Base-by-base conservation (phyloP, 2,797 vertebrate genomes). In the Characodon lateralis region DNA sequence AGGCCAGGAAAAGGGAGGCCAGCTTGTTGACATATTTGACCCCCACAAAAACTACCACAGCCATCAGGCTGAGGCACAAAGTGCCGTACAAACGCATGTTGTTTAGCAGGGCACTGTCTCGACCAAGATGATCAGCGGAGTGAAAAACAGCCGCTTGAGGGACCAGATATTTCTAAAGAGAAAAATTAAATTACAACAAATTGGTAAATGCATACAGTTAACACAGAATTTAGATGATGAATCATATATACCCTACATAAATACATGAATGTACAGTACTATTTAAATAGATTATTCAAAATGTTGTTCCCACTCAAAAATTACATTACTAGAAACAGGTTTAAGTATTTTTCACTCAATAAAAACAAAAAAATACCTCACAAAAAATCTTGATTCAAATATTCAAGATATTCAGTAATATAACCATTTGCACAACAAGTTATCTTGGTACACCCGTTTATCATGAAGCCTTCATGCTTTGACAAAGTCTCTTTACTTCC, bases 1-100 rank as follows among this genome's bases (percentile, higher is more conserved):
- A 99, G 88, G 97, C 96, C 91, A 99, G 93, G 94, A 99, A 99
- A 71, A 99, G 97, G 2, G 98, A 99, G 35, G 98, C 98, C 89
- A 99, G 96, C 91, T 98, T 99, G 94, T 99, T 99, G 77, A 99
- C 98, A 8, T 99, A 99, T 91, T 99, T 99, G 75, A 99, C 98
- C 0, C 98, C 98, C 0, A 99, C 98, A 24, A 99, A 99, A 79
- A 99, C 98, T 78, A 99, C 98, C 71, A 99, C 92, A 5, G 96
- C 97, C 98, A 99, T 99, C 0, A 99, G 93, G 71, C 94, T 96
- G 87, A 99, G 96, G 88, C 98, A 99, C 73, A 99, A 93, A 0
- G 97, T 97, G 63, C 98, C 98, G n/a, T 99, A 99, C 10, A 99
- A 96, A 43, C 98, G 94, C 98, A 99, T 99, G 85, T 99, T 99